Percentiles rank a stretch among this genome's conserved stretches.
phyloP scores from a whole-genome alignment of 2,113 vertebrate genomes.

The Penelope pileata region DNA sequence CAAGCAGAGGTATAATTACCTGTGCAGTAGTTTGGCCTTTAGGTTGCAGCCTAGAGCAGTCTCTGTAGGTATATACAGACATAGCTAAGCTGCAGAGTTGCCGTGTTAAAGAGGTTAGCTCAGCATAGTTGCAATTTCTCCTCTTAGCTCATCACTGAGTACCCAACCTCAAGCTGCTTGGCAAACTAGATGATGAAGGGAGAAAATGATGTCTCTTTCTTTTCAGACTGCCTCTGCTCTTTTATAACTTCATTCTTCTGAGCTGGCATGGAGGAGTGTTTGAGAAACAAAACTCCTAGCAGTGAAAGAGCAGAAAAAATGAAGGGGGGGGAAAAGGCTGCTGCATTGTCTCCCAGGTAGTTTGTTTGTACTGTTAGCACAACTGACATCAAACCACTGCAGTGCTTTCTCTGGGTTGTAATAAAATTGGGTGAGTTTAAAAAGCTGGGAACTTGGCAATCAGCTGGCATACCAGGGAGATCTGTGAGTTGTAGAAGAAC shows the following conservation, averaged over 20 bases:
- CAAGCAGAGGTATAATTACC: neutral
- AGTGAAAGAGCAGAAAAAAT: neutral
- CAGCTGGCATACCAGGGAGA: neutral
- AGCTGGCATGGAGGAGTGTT: neutral
- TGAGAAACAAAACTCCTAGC: neutral
- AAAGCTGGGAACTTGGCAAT: neutral
- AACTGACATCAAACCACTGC: neutral
- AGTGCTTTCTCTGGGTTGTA: neutral
- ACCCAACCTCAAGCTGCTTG: neutral
- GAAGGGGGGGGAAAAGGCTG: neutral
- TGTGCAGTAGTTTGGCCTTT: neutral
- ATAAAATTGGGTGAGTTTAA: neutral
- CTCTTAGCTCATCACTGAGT: neutral
- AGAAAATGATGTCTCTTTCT: neutral
- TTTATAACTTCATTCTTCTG: neutral
- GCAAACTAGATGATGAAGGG: neutral
- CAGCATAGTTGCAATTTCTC: neutral
- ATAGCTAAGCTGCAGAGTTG: neutral
- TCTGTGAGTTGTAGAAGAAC: neutral
- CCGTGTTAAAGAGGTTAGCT: rapidly evolving
- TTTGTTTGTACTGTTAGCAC: neutral
- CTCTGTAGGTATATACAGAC: neutral
- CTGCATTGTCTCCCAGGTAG: neutral
- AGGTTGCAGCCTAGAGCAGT: neutral
- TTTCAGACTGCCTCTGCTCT: neutral